A percentile compares a stretch with the other conserved stretches of the same genome.
These are phyloP conservation scores for Polyodon spathula DNA, from an alignment of 2,113 vertebrate genomes.

Conservation along the genomic window DNA sequence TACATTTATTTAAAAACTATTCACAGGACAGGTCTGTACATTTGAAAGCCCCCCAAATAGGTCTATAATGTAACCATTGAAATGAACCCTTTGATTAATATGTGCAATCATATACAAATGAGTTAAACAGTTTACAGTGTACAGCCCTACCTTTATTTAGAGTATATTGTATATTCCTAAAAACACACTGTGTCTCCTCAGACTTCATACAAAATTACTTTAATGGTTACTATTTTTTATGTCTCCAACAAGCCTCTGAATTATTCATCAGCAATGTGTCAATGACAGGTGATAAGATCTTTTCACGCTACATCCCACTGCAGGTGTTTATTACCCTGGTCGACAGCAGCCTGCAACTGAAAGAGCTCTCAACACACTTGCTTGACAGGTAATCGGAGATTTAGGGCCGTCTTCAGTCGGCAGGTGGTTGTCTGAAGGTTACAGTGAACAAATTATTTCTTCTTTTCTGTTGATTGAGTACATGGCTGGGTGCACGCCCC, in stretches of 20 bases:
- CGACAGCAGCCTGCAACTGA: conserved; percentile 53
- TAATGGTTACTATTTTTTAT: not conserved
- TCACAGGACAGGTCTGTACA: too few relatives aligned
- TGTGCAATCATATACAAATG: too few relatives aligned
- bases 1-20: too few relatives aligned
- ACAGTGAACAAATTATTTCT: conserved; percentile 72
- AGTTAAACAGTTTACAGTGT: too few relatives aligned
- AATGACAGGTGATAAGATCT: conserved; percentile 64
- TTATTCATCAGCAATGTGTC: conserved; percentile 59
- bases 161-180: too few relatives aligned
- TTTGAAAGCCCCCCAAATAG: too few relatives aligned
- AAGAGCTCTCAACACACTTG: conserved; percentile 22
- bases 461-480: conserved; percentile 67
- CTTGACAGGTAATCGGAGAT: conserved; percentile 51
- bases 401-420: conserved; percentile 59
- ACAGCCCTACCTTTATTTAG: too few relatives aligned
- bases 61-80: too few relatives aligned
- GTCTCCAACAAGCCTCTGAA: conserved; percentile 38
- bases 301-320: conserved; percentile 50
- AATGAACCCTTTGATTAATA: too few relatives aligned
- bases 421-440: conserved; percentile 67
- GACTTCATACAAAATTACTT: not conserved
- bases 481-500: too few relatives aligned
- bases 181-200: not conserved
- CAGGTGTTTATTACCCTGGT: conserved; percentile 69